Evolutionary conservation across 64 coral and sea anemone genomes (phyloP).

Genomic region (Pocillopora damicornis): DNA sequence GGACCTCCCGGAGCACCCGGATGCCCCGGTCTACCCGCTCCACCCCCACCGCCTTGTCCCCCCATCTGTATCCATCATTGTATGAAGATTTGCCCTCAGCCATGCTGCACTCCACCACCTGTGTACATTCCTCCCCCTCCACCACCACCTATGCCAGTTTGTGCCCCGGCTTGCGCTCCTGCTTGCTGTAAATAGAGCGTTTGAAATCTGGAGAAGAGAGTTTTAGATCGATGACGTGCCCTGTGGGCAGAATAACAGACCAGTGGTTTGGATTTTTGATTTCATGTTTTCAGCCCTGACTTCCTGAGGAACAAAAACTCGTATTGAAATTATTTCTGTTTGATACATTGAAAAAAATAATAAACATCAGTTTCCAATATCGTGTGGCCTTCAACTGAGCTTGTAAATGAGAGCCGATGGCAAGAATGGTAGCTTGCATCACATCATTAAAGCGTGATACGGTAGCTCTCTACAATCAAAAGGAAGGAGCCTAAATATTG

Average conservation of each 20-base stretch:
- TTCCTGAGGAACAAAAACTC: neutral
- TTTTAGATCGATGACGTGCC: neutral
- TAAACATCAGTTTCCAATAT: too few relatives aligned
- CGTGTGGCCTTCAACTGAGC: too few relatives aligned
- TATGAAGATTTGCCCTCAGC: constrained; percentile 87
- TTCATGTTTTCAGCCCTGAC: neutral
- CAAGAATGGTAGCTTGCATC: too few relatives aligned
- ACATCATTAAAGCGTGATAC: too few relatives aligned
- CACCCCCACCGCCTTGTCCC: constrained; percentile 85
- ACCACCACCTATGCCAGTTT: constrained; percentile 75
- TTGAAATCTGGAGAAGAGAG: neutral
- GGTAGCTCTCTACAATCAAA: too few relatives aligned
- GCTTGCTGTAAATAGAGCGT: constrained; percentile 45
- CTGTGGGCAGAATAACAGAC: neutral
- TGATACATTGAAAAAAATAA: too few relatives aligned
- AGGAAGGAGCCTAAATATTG: too few relatives aligned
- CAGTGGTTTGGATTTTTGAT: neutral
- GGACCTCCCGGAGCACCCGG: constrained; percentile 81
- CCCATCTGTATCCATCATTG: constrained; percentile 97
- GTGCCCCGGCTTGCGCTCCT: constrained; percentile 66
- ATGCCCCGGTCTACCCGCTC: constrained; percentile 79
- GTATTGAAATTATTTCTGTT: too few relatives aligned
- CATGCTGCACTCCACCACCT: constrained; percentile 62
- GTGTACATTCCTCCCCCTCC: constrained; percentile 13
- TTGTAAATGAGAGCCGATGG: too few relatives aligned